Evolutionary conservation across 2,113 vertebrate species (phyloP), one percentile per base, ranked within the genome.

Genomic region (Pterocles gutturalis): DNA sequence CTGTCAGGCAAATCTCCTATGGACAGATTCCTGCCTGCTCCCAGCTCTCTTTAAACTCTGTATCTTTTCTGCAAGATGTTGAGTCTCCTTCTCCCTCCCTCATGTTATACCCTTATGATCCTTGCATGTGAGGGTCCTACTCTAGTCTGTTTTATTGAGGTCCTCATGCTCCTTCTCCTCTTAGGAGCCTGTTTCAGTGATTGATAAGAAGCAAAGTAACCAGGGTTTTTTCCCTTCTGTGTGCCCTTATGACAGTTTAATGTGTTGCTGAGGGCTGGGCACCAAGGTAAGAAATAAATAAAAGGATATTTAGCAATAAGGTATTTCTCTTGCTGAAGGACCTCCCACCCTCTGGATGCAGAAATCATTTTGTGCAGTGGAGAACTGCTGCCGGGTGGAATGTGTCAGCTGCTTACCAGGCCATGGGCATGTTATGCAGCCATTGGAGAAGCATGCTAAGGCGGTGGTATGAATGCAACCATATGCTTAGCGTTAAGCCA

Each of bases 371-470:
- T 67, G 38, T 61, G 31, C 53, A 91, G 91, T 54, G 77, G 70
- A 70, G 84, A 82, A 31, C 41, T 94, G 94, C 73, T 92, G 86
- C 83, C 1, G 36, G 62, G 87, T 93, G 96, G 95, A 97, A 97
- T 95, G 94, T 95, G 75, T 97, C 96, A 96, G 96, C 83, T 96
- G 95, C 94, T 95, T 62, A 54, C 91, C 73, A 80, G 91, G 86
- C 80, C 83, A 65, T 8, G 24, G 90, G 79, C 92, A 78, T 0
- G 69, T 91, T 82, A 34, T 43, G 5, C 34, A 76, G 86, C 88
- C 46, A 3, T 75, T 11, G 45, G 81, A 95, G 85, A 83, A 90
- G 78, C 78, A 64, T 2, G 25, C 82, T 80, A 91, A 65, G 79
- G 73, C 36, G 0, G 36, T 75, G 96, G 83, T 60, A 62, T n/a